phyloP scores from a whole-genome alignment of 1,140 invertebrate genomes.

The Aporrectodea caliginosa region DNA sequence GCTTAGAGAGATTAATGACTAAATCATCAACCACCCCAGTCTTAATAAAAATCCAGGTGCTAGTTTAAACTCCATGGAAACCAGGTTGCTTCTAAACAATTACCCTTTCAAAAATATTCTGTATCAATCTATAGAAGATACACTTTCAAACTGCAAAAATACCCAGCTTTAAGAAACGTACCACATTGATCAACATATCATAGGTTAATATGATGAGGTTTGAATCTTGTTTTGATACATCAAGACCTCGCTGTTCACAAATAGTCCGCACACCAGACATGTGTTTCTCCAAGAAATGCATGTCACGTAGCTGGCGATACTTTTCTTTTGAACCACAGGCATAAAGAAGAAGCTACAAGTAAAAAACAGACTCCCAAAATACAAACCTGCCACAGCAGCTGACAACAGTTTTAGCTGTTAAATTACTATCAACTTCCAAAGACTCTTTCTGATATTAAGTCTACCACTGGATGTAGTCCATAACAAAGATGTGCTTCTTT shows the following conservation, averaged over 20 bases:
- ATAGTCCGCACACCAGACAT: conserved; percentile 54
- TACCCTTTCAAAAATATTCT: too few relatives aligned
- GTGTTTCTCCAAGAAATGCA: conserved; percentile 68
- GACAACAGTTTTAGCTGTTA: too few relatives aligned
- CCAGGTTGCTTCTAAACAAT: too few relatives aligned
- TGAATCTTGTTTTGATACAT: conserved; percentile 38
- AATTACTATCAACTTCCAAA: too few relatives aligned
- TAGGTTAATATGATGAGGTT: conserved; percentile 65
- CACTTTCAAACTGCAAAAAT: background rate
- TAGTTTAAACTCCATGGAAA: background rate
- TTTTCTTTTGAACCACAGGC: conserved; percentile 94
- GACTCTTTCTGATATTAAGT: too few relatives aligned
- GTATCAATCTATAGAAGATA: background rate
- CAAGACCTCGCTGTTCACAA: conserved; percentile 50
- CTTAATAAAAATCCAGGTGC: background rate
- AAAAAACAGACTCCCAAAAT: too few relatives aligned
- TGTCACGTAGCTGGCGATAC: conserved; percentile 86
- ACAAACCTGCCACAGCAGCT: too few relatives aligned
- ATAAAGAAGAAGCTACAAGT: conserved; percentile 73
- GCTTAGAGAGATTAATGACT: too few relatives aligned
- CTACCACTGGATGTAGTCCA: too few relatives aligned
- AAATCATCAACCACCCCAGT: background rate
- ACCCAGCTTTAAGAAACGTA: conserved; percentile 34
- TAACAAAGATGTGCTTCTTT: too few relatives aligned
- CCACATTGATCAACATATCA: conserved; percentile 79